Base-by-base conservation (phyloP, 1,140 invertebrate species). In the Aleiodes sp. region DNA sequence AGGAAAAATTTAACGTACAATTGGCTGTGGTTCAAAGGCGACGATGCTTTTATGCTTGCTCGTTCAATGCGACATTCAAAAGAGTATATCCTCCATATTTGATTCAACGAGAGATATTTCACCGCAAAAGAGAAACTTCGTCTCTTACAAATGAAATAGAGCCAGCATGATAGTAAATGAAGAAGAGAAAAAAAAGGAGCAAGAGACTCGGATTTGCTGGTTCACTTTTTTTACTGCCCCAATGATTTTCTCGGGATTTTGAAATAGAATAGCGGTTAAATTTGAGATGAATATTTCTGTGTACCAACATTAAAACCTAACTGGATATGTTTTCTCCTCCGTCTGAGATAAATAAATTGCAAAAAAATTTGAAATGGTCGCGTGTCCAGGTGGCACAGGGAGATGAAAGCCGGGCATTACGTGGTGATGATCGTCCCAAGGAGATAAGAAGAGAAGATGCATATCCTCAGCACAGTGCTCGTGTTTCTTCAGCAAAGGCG, bases 11-110 rank as follows among this genome's bases (percentile, higher is more conserved):
- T 24, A 28, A 26, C 19, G 21, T 28, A 12, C 24, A 21, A 56
- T 56, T 56, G 46, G 46, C 24, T 56, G 46, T 10, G 19, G 46
- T 56, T 56, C 46, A 56, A 56, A 56, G 46, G 24, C 46, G 46
- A 56, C 24, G 46, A 26, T 56, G 19, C 46, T 56, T 56, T 56
- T 21, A 56, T 56, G 21, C 7, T 33, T 56, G 3, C 21, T 24
- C 10, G 10, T 21, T 56, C 0, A 7, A 56, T 56, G 10, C 19
- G 10, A 56, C 26, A 56, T 56, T 43, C 3, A 10, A 26, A 12
- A 24, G 46, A 10, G 24, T 8, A 33, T 46, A 19, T 46, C 8
- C 21, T 56, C 24, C 21, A 43, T 43, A 16, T 43, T 43, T 43
- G 46, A 56, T 56, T 56, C 21, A 56, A 46, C n/a, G 24, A 56